phyloP scores from a whole-genome alignment of 2,797 vertebrate genomes.

The Sandelia bainsii region DNA sequence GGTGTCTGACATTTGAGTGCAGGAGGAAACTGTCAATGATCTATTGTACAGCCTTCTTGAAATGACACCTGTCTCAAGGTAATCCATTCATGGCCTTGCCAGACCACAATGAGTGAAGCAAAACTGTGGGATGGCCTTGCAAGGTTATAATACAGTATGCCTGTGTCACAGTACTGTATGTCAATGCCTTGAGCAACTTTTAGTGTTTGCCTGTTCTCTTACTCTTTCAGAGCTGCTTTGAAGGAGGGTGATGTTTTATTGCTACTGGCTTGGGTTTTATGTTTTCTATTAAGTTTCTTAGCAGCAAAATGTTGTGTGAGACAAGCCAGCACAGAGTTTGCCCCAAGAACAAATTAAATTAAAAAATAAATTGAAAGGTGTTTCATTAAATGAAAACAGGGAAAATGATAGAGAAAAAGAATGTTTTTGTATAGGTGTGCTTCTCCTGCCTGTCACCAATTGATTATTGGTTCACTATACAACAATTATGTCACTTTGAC shows the following conservation, averaged over 20 bases:
- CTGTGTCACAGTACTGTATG: constrained; percentile 1
- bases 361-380: constrained; percentile 38
- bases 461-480: no score
- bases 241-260: constrained; percentile 36
- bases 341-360: no score
- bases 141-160: constrained; percentile 2
- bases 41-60: constrained; percentile 17
- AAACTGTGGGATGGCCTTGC: constrained; percentile 30
- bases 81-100: constrained; percentile 27
- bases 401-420: constrained; percentile 11
- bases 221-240: constrained; percentile 33
- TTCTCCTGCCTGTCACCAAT: no score
- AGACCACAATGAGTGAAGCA: constrained; percentile 23
- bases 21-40: constrained; percentile 21
- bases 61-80: constrained; percentile 27
- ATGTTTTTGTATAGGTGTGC: constrained; percentile 10
- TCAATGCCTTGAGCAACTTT: constrained; percentile 31
- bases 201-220: constrained; percentile 26
- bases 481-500: no score
- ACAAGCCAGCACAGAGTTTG: background rate
- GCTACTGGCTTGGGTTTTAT: constrained; percentile 32
- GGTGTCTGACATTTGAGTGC: constrained; percentile 20
- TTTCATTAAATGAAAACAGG: constrained; percentile 27
- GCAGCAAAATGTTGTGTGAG: constrained; percentile 9
- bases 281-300: constrained; percentile 44